Evolutionary conservation across 2,113 vertebrate genomes (phyloP).

Genomic region (Kryptolebias marmoratus): DNA sequence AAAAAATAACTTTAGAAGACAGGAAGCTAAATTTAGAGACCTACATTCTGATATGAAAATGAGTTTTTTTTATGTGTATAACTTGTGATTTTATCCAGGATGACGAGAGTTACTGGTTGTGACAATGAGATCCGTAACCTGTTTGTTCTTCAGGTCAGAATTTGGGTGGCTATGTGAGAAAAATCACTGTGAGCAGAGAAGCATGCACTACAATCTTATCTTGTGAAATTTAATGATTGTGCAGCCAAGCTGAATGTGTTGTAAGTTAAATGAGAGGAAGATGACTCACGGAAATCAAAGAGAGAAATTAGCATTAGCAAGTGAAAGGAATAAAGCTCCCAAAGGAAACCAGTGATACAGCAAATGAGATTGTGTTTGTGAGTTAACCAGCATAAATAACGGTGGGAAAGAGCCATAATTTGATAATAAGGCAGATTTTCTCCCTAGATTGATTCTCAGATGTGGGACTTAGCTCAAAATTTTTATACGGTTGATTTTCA

Average conservation of each 20-base stretch:
- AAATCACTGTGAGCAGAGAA: slow-evolving; percentile 31
- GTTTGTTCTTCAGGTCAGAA: slow-evolving; percentile 69
- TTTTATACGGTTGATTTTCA: slow-evolving; percentile 5
- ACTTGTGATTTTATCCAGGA: slow-evolving; percentile 1
- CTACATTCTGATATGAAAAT: slow-evolving; percentile 15
- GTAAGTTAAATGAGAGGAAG: slow-evolving; percentile 39
- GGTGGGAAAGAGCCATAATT: slow-evolving; percentile 52
- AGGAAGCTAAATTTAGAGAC: slow-evolving; percentile 43
- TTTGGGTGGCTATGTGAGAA: slow-evolving; percentile 76
- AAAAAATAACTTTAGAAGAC: slow-evolving; percentile 16
- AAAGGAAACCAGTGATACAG: slow-evolving; percentile 42
- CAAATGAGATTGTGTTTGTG: slow-evolving; percentile 43
- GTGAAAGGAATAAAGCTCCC: slow-evolving; percentile 35
- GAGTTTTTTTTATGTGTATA: slow-evolving; percentile 22
- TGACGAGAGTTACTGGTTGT: slow-evolving; percentile 11
- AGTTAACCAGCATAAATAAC: slow-evolving; percentile 43
- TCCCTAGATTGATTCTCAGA: slow-evolving; percentile 59
- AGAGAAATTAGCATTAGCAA: slow-evolving; percentile 24
- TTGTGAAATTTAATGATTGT: slow-evolving; percentile 23
- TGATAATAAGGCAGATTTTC: slow-evolving; percentile 46
- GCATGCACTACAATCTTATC: slow-evolving; percentile 49
- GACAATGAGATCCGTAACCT: slow-evolving; percentile 22
- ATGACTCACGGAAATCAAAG: slow-evolving; percentile 38
- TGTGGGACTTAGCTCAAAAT: slow-evolving; percentile 6
- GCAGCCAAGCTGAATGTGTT: slow-evolving; percentile 48